A percentile compares a stretch with the other conserved stretches of the same genome.
Evolutionary conservation across 1,140 invertebrate genomes (phyloP).

Genomic region (Drosophila sturtevanti): DNA sequence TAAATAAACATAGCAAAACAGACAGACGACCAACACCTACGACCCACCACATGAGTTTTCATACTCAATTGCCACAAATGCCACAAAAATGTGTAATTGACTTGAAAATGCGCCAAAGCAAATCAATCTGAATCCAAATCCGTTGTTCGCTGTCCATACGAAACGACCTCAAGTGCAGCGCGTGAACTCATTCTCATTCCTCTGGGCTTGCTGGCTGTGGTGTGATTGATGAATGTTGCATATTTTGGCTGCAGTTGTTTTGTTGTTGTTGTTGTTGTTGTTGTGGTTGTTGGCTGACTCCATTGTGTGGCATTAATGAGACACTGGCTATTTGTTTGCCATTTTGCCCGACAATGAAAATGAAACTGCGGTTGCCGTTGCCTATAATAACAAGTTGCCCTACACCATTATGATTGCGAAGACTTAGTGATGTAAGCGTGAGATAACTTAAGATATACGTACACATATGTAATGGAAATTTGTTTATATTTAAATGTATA

Average conservation of each 20-base stretch:
- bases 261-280: conserved; percentile 4
- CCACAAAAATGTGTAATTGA: conserved; percentile 80
- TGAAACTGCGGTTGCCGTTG: conserved; percentile 34
- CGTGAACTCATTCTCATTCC: conserved; percentile 77
- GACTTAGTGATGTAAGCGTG: not conserved
- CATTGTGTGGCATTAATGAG: conserved; percentile 79
- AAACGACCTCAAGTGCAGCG: conserved; percentile 73
- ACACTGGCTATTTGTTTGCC: conserved; percentile 75
- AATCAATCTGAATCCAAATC: conserved; percentile 64
- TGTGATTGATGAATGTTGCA: conserved; percentile 80
- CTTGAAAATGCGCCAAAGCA: conserved; percentile 75
- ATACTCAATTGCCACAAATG: conserved; percentile 76
- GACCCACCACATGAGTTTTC: conserved; percentile 73
- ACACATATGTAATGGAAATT: too few relatives aligned
- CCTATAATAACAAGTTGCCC: conserved; percentile 50
- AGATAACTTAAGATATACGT: not conserved
- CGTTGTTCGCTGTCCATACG: conserved; percentile 28
- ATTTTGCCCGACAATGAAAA: conserved; percentile 64
- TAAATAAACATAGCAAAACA: conserved; percentile 53
- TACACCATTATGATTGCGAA: conserved; percentile 1
- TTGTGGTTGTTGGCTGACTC: conserved; percentile 46
- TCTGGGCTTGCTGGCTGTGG: conserved; percentile 54
- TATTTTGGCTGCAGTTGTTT: conserved; percentile 68
- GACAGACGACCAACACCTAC: conserved; percentile 72
- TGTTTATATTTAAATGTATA: too few relatives aligned